Conservation (phyloP, 1,140 invertebrate genomes). For the Aporrectodea caliginosa region DNA sequence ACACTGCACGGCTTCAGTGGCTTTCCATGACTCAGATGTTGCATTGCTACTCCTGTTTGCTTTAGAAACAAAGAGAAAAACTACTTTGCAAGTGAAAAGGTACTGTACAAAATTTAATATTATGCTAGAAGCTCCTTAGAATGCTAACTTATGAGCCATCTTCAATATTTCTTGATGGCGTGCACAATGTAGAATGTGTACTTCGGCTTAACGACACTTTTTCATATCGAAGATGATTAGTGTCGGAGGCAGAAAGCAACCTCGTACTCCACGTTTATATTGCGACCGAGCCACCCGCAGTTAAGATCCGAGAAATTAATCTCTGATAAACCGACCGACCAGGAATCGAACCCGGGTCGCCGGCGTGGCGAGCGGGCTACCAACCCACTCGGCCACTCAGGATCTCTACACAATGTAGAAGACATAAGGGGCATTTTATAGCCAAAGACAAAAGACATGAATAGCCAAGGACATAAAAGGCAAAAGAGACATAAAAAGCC, state of each 20-base stretch:
- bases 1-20: conserved; percentile 4
- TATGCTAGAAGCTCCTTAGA: too few species aligned
- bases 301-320: too few species aligned
- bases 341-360: too few species aligned
- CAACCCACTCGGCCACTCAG: neutral
- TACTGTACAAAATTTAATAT: neutral
- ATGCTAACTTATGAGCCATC: too few species aligned
- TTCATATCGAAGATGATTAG: neutral
- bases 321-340: too few species aligned
- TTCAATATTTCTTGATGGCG: too few species aligned
- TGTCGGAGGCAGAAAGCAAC: too few species aligned
- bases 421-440: neutral
- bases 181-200: too few species aligned
- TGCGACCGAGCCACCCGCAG: too few species aligned
- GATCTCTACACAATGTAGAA: neutral
- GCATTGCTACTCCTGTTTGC: neutral
- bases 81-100: neutral
- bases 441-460: neutral
- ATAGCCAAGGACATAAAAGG: neutral
- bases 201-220: too few species aligned
- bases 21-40: conserved; percentile 20
- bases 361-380: too few species aligned
- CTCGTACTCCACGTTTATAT: too few species aligned
- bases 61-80: neutral
- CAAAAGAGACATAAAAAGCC: neutral